A percentile compares a stretch with the other conserved stretches of the same genome.
These are phyloP conservation scores for Urophycis tenuis DNA, from an alignment of 2,797 vertebrate genomes.

Conservation along the genomic window DNA sequence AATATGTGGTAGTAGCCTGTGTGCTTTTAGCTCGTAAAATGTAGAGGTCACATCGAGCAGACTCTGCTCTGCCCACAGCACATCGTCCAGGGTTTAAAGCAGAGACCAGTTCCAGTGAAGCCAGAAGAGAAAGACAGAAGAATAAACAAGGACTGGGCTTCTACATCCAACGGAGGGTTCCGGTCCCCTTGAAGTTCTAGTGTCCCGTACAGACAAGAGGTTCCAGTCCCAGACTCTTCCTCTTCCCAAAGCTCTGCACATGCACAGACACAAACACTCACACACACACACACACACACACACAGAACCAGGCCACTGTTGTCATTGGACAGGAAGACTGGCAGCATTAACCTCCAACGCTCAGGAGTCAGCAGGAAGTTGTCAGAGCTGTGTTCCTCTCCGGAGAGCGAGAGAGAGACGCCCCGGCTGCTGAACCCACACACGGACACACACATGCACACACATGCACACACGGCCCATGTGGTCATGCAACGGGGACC, in stretches of 20 bases:
- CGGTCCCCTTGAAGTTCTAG: constrained; percentile 57
- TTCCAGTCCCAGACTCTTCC: constrained; percentile 31
- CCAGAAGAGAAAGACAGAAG: constrained; percentile 37
- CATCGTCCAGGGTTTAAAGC: constrained; percentile 32
- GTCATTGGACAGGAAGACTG: constrained; percentile 69
- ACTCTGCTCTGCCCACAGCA: constrained; percentile 41
- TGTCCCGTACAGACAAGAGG: constrained; percentile 22
- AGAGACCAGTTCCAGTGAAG: constrained; percentile 6
- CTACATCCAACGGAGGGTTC: constrained; percentile 40
- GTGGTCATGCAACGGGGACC: background rate
- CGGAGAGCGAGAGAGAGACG: background rate
- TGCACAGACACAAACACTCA: constrained; percentile 33
- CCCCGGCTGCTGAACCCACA: constrained; percentile 41
- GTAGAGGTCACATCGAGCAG: constrained; percentile 62
- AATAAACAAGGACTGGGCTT: constrained; percentile 38
- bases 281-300: constrained; percentile 45
- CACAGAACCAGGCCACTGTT: constrained; percentile 52
- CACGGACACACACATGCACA: constrained; percentile 29
- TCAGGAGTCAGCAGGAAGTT: constrained; percentile 46
- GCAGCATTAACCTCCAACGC: constrained; percentile 55
- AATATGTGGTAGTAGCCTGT: constrained; percentile 43
- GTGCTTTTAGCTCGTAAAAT: constrained; percentile 57
- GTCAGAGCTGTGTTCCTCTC: constrained; percentile 14
- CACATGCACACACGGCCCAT: background rate
- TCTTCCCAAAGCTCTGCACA: background rate